Base-by-base conservation (phyloP, 1,140 invertebrate genomes). In the Heliconius hermathena region DNA sequence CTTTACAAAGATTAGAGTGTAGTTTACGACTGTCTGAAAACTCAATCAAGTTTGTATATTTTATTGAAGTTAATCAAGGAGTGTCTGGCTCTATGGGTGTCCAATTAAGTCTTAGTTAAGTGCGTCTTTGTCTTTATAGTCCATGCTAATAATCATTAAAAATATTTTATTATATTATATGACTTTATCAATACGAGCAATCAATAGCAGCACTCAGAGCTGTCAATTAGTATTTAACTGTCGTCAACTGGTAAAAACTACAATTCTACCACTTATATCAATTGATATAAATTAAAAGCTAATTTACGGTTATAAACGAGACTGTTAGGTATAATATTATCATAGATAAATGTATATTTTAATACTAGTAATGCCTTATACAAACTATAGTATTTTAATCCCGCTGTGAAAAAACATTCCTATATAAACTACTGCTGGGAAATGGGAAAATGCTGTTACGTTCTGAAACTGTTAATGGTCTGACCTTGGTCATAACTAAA, bases 391-490 rank as follows among this genome's bases (percentile, higher is more conserved):
- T 76, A 57, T 83, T 82, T 66, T 79, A 75, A 71, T 77, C 88
- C 85, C 78, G 85, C 84, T 83, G 89, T 73, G 88, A 79, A 77
- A 76, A 80, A 82, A 75, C 79, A 74, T 82, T 81, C 73, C 70
- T 81, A 81, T 77, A 79, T 74, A 80, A 80, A 70, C 81, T 77
- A 83, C 81, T 74, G 82, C 79, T 84, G 84, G 57, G 86, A 86
- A 88, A 90, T 89, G 82, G 75, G 86, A 85, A 90, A 90, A 87
- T 80, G 87, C 84, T 89, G 84, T 88, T 88, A 87, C 74, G 77
- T 76, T 81, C 33, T 77, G 79, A 83, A 84, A 82, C 85, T 77
- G 80, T 73, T 86, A 85, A 84, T 86, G 83, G 80, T 60, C 73
- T 84, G 83, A 83, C 88, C 85, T 84, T 86, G 85, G 76, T 81